Evolutionary conservation across 2,888 invertebrate species (phyloP).

Genomic region (Agrypnus murinus): DNA sequence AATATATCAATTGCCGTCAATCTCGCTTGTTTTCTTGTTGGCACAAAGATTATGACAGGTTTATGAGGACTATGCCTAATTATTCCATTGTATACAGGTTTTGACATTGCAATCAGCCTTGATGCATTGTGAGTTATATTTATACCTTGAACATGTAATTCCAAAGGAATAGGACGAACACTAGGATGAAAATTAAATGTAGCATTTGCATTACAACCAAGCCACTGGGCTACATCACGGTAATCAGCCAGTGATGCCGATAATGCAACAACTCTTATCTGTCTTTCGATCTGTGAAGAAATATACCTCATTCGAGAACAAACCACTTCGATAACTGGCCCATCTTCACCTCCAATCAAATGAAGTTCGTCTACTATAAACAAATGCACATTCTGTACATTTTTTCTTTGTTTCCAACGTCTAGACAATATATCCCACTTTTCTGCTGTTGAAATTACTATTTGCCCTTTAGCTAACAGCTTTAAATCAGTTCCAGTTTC

Average conservation of each 20-base stretch:
- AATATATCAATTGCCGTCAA: conserved; percentile 97
- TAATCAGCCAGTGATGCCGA: conserved; percentile 96
- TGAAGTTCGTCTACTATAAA: conserved; percentile 98
- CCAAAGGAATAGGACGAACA: conserved; percentile 95
- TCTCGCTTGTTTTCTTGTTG: conserved; percentile 91
- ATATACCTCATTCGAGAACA: conserved; percentile 97
- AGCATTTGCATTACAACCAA: conserved; percentile 93
- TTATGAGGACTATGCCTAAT: conserved; percentile 87
- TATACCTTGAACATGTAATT: conserved; percentile 97
- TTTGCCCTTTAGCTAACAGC: conserved; percentile 91
- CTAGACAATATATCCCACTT: conserved; percentile 99
- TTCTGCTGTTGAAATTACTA: conserved; percentile 97
- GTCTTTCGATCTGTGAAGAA: conserved; percentile 92
- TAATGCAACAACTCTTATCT: conserved; percentile 94
- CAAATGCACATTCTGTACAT: conserved; percentile 96
- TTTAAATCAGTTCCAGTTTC: conserved; percentile 99
- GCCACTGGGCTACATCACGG: conserved; percentile 95
- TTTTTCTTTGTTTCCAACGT: conserved; percentile 99
- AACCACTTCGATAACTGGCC: conserved; percentile 94
- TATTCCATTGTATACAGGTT: conserved; percentile 96
- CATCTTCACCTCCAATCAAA: conserved; percentile 90
- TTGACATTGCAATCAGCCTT: conserved; percentile 97
- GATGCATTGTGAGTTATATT: conserved; percentile 98
- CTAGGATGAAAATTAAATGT: conserved; percentile 99
- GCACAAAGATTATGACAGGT: conserved; percentile 93